Base-by-base conservation (phyloP, 2,888 invertebrate species). In the Tethea ocularis region DNA sequence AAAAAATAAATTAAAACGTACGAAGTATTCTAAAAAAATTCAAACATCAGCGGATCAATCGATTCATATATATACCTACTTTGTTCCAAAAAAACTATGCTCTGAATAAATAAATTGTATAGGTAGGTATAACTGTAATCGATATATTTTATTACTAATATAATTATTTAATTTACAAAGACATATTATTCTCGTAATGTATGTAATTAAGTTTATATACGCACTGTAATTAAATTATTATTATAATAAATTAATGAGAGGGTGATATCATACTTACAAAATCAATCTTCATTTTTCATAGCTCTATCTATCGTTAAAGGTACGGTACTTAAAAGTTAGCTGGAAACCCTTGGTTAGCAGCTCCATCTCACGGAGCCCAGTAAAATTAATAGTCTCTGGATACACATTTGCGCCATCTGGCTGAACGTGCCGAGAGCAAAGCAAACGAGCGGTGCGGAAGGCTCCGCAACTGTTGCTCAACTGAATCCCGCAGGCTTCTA, bases 341-440 rank as follows among this genome's bases (percentile, higher is more conserved):
- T 61, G 61, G 53, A 59, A 61, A 56, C 66, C 68, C 61, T 69
- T 69, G 59, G 23, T 51, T 57, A 57, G 51, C 61, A 72, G 64
- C 83, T 71, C 90, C 91, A 90, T 89, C 91, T 91, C 63, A 77
- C 79, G 80, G 76, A 63, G 62, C 57, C 36, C 22, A 60, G 52
- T 20, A 61, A 67, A 81, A 87, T 69, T 80, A 84, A 63, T 61
- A 68, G 63, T 54, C 57, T 60, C 57, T 69, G 69, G 33, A 72
- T 59, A 61, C 62, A 69, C 58, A 64, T 69, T 59, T 59, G 79
- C 85, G 88, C 89, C 91, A 89, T 89, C 87, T 88, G 68, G 58
- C 58, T 58, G 63, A 65, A 52, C 51, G 46, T 54, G 63, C 22
- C n/a, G 41, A 7, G 46, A 20, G 10, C 6, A 20, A n/a, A 46